Evolutionary conservation across 2,797 vertebrate species (phyloP).

Genomic region (Mormyrus proboscirostris): DNA sequence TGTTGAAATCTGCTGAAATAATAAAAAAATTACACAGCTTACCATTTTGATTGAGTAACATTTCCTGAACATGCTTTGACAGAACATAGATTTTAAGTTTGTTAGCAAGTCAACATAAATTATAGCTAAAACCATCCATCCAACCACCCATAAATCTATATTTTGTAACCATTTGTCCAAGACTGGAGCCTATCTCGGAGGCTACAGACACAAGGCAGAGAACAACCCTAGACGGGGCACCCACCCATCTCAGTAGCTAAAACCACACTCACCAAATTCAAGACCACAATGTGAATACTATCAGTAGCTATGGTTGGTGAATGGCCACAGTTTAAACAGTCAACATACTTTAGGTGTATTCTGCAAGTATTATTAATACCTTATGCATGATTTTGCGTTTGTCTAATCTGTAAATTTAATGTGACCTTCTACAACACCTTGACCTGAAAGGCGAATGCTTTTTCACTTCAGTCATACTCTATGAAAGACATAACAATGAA

Average conservation of each 20-base stretch:
- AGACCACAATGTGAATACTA: not conserved
- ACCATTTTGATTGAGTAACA: constrained; percentile 54
- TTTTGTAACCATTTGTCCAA: not conserved
- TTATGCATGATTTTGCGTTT: not conserved
- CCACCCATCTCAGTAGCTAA: not conserved
- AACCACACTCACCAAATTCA: not conserved
- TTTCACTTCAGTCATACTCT: not conserved
- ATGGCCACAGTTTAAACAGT: not conserved
- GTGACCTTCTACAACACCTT: not conserved
- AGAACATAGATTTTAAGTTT: constrained; percentile 31
- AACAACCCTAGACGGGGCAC: not conserved
- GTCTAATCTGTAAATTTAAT: not conserved
- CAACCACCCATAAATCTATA: not conserved
- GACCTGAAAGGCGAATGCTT: not conserved
- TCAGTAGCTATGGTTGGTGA: not conserved
- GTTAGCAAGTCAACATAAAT: constrained; percentile 20
- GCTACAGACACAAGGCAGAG: not conserved
- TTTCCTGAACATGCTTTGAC: constrained; percentile 36
- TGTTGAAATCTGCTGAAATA: not conserved
- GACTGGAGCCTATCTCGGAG: not conserved
- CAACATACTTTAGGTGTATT: not conserved
- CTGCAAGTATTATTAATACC: not conserved
- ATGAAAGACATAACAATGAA: constrained; percentile 25
- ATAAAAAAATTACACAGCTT: constrained; percentile 45
- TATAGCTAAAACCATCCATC: not conserved